phyloP scores from a whole-genome alignment of 2,888 invertebrate genomes.

The Vandiemenella viatica region DNA sequence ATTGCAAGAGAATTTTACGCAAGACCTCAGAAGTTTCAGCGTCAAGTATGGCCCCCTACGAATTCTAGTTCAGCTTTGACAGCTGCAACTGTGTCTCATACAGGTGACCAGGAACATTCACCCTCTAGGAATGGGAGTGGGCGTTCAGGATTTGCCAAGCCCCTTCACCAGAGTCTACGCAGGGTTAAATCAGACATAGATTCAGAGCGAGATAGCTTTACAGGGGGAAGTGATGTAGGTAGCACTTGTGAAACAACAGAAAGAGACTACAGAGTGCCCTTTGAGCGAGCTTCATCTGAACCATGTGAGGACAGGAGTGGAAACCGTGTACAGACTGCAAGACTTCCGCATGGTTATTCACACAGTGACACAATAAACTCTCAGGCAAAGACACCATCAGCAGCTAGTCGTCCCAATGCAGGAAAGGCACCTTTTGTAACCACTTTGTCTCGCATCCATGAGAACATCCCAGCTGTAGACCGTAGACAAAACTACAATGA shows the following conservation, averaged over 20 bases:
- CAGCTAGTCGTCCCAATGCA: constrained; percentile 2
- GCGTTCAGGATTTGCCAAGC: too few species aligned
- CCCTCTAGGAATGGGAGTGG: background rate
- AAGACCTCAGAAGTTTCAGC: constrained; percentile 60
- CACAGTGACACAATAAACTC: too few species aligned
- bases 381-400: background rate
- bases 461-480: constrained; percentile 35
- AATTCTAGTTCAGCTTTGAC: constrained; percentile 1
- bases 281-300: constrained; percentile 8
- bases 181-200: constrained; percentile 32
- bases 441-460: constrained; percentile 47
- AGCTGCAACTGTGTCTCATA: background rate
- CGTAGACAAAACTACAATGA: too few species aligned
- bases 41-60: constrained; percentile 52
- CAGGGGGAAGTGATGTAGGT: constrained; percentile 27
- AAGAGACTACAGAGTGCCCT: constrained; percentile 8
- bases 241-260: constrained; percentile 15
- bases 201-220: constrained; percentile 26
- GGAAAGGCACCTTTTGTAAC: constrained; percentile 35
- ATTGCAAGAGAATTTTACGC: constrained; percentile 52
- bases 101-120: background rate
- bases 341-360: too few species aligned
- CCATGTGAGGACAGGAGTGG: constrained; percentile 15
- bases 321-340: too few species aligned
- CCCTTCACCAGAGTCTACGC: constrained; percentile 33